Evolutionary conservation across 1,140 invertebrate species (phyloP).

Genomic region (Teleogryllus occipitalis): DNA sequence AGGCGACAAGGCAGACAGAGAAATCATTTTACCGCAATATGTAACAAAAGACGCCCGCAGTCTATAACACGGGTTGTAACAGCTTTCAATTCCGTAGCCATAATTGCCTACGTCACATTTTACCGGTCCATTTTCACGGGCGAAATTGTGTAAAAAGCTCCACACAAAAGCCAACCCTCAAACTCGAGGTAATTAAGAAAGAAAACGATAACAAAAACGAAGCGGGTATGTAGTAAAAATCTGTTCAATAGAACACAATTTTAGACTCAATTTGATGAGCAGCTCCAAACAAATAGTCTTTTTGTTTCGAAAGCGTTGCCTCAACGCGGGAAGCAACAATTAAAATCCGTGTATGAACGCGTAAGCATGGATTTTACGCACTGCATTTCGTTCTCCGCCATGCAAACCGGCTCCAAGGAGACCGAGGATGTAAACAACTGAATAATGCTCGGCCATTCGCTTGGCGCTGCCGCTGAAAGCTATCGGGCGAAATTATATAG

Average conservation of each 20-base stretch:
- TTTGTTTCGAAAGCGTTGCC: neutral
- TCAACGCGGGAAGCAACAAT: neutral
- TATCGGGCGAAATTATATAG: neutral
- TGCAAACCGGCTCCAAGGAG: neutral
- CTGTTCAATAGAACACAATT: neutral
- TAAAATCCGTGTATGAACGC: neutral
- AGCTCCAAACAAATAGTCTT: neutral
- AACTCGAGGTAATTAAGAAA: neutral
- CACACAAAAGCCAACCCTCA: neutral
- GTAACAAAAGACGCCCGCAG: neutral
- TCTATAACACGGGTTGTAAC: neutral
- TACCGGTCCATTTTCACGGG: neutral
- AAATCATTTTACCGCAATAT: neutral
- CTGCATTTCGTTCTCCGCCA: neutral
- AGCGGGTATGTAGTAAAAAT: neutral
- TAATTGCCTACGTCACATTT: constrained; percentile 4
- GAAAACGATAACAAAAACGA: neutral
- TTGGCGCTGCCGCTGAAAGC: neutral
- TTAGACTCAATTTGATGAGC: neutral
- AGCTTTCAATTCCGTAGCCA: neutral
- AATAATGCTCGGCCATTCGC: neutral
- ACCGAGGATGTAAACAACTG: neutral
- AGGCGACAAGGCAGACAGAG: neutral
- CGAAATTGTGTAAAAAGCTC: constrained; percentile 1
- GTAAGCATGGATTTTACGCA: neutral